Percentiles rank a stretch among this genome's conserved stretches.
Conservation (phyloP, 2,888 invertebrate species). For the Synanthedon vespiformis region DNA sequence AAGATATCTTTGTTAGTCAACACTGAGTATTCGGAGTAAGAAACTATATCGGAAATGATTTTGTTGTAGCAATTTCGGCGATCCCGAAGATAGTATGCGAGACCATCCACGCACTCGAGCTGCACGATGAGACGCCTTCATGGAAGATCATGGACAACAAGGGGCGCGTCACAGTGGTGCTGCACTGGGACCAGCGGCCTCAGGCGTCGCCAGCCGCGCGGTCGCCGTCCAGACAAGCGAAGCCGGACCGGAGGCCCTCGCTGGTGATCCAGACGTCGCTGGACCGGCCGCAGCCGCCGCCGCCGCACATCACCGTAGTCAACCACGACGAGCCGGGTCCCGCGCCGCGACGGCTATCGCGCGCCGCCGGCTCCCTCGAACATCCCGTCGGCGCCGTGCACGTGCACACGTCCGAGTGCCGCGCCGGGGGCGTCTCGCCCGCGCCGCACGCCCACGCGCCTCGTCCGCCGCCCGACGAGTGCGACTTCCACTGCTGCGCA, state of each 20-base stretch:
- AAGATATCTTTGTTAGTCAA: neutral
- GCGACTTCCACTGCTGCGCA: conserved; percentile 96
- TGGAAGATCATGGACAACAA: conserved; percentile 99
- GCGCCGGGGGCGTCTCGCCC: conserved; percentile 76
- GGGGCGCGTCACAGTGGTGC: conserved; percentile 95
- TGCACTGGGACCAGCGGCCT: conserved; percentile 95
- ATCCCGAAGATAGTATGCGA: conserved; percentile 98
- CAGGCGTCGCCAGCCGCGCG: conserved; percentile 73
- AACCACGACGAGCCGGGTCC: conserved; percentile 90
- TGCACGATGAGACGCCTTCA: conserved; percentile 96
- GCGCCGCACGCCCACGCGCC: conserved; percentile 66
- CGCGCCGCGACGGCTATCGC: conserved; percentile 75
- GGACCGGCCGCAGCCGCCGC: conserved; percentile 77
- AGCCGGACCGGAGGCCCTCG: conserved; percentile 74
- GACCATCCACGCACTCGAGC: conserved; percentile 93
- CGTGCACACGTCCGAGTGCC: conserved; percentile 85
- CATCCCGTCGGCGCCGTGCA: conserved; percentile 73
- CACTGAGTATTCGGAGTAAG: neutral
- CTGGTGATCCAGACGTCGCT: conserved; percentile 82
- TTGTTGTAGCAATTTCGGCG: conserved; percentile 88
- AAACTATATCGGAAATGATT: neutral
- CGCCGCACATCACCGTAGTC: conserved; percentile 93
- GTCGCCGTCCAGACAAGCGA: conserved; percentile 60
- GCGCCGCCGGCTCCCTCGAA: conserved; percentile 76
- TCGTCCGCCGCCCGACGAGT: conserved; percentile 79